A percentile compares a stretch with the other conserved stretches of the same genome.
phyloP scores from a whole-genome alignment of 1,140 invertebrate genomes.

The Epicauta chinensis region DNA sequence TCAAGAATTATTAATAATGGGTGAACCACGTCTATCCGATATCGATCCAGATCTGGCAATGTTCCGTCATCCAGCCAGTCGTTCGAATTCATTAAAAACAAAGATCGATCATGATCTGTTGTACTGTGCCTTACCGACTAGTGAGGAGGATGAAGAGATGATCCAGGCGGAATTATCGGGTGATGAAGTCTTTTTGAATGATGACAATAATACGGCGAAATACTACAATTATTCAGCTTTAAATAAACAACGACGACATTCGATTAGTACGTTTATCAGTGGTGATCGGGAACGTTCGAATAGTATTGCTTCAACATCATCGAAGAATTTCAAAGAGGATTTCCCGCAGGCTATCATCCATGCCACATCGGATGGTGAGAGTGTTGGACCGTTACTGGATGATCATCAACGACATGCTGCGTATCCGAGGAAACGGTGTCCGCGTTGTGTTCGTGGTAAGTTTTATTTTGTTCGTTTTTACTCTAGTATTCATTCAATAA shows the following conservation, averaged over 20 bases:
- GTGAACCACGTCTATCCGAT: constrained; percentile 51
- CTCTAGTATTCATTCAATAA: too few species aligned
- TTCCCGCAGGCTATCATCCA: constrained; percentile 26
- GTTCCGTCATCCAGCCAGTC: constrained; percentile 29
- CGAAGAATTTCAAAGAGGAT: constrained; percentile 34
- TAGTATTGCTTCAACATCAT: constrained; percentile 29
- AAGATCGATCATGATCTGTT: constrained; percentile 42
- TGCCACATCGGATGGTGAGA: constrained; percentile 20
- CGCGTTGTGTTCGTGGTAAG: constrained; percentile 24
- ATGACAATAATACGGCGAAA: constrained; percentile 42
- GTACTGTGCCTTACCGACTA: constrained; percentile 38
- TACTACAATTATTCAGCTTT: constrained; percentile 49
- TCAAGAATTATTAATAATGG: constrained; percentile 48
- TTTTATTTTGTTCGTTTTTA: too few species aligned
- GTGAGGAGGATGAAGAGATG: constrained; percentile 24
- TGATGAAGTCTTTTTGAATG: constrained; percentile 43
- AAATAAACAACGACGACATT: constrained; percentile 46
- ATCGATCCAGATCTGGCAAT: constrained; percentile 47
- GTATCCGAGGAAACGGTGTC: constrained; percentile 41
- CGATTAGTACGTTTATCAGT: constrained; percentile 47
- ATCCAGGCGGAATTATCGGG: constrained; percentile 24
- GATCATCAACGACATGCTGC: constrained; percentile 40
- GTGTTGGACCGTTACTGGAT: constrained; percentile 21
- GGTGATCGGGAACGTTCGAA: constrained; percentile 28
- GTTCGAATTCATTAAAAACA: constrained; percentile 34